These are phyloP conservation scores for Spilogale gracilis DNA, from an alignment of 2,113 vertebrate species.

Conservation along the genomic window DNA sequence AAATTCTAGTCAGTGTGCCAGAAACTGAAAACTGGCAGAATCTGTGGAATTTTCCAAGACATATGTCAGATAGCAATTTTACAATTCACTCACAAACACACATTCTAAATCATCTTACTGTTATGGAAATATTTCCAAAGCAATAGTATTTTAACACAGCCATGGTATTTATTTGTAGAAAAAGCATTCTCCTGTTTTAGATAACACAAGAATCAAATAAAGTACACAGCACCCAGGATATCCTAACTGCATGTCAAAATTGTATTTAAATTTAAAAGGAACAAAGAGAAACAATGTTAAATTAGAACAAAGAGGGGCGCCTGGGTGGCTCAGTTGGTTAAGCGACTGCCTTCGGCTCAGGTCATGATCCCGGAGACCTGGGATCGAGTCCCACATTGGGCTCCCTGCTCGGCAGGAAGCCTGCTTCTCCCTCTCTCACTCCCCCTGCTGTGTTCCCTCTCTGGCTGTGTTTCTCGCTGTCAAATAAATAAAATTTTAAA, in stretches of 20 bases:
- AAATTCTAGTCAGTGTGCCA: constrained; percentile 50
- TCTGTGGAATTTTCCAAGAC: constrained; percentile 61
- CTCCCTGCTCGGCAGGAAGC: too few species aligned
- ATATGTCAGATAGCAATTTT: constrained; percentile 53
- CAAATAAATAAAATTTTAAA: too few species aligned
- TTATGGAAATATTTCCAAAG: neutral
- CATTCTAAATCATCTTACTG: constrained; percentile 27
- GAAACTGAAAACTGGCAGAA: constrained; percentile 67
- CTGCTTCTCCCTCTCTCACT: too few species aligned
- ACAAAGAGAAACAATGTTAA: constrained; percentile 13
- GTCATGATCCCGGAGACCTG: too few species aligned
- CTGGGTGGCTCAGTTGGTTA: too few species aligned
- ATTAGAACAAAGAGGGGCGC: constrained; percentile 25
- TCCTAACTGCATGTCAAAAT: constrained; percentile 26
- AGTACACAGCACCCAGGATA: constrained; percentile 1
- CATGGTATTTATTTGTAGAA: neutral
- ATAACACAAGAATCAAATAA: constrained; percentile 36
- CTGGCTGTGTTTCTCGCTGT: too few species aligned
- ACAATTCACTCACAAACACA: constrained; percentile 45
- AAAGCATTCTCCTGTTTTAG: neutral
- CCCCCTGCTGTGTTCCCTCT: too few species aligned
- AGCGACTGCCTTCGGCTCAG: too few species aligned
- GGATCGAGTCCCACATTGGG: too few species aligned
- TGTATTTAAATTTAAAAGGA: constrained; percentile 29
- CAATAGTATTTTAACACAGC: constrained; percentile 21